These are phyloP conservation scores for Corythoichthys intestinalis DNA, from an alignment of 2,113 vertebrate genomes.

Conservation along the genomic window DNA sequence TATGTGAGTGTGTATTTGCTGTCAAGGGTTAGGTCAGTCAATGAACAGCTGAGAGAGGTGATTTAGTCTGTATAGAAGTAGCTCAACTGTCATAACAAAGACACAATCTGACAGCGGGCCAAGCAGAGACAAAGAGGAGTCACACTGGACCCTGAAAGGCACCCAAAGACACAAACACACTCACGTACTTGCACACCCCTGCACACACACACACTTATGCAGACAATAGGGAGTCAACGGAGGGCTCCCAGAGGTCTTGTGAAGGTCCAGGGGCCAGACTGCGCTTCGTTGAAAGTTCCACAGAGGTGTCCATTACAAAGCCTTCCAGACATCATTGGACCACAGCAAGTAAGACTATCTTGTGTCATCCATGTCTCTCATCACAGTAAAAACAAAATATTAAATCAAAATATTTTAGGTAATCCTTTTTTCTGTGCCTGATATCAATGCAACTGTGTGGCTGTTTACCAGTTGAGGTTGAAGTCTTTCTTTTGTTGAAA, in stretches of 20 bases:
- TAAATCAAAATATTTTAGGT: background rate
- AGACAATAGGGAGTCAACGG: constrained; percentile 65
- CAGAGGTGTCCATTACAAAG: constrained; percentile 63
- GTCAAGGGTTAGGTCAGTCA: constrained; percentile 69
- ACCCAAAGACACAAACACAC: constrained; percentile 47
- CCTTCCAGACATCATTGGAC: constrained; percentile 41
- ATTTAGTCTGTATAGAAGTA: constrained; percentile 77
- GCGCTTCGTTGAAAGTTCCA: constrained; percentile 39
- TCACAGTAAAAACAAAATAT: background rate
- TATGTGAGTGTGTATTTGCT: constrained; percentile 40
- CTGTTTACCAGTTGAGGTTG: background rate
- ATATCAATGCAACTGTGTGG: background rate
- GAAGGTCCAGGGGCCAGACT: constrained; percentile 43
- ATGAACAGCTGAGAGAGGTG: constrained; percentile 78
- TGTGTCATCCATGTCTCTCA: constrained; percentile 19
- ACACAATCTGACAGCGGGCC: constrained; percentile 64
- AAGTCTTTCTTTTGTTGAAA: background rate
- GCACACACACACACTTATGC: constrained; percentile 24
- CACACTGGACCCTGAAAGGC: constrained; percentile 55
- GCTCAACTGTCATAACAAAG: constrained; percentile 80
- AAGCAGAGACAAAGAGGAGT: constrained; percentile 68
- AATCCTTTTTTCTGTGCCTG: background rate
- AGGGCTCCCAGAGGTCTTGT: constrained; percentile 38
- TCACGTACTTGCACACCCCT: constrained; percentile 29
- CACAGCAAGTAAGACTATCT: constrained; percentile 1